phyloP scores from a whole-genome alignment of 1,140 invertebrate species.

The Drosophila baimaii region DNA sequence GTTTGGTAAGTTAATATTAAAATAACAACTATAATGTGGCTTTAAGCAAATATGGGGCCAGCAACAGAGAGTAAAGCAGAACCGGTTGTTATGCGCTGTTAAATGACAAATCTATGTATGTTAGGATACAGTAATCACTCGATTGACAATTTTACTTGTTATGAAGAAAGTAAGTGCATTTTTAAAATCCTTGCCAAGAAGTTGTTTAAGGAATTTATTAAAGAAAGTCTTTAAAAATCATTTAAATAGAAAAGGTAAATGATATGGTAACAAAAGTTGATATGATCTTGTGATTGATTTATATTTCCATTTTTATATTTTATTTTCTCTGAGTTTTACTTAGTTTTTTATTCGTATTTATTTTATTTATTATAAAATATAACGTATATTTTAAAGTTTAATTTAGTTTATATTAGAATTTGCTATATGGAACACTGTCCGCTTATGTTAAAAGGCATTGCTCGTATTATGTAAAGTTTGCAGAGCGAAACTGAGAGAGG shows the following conservation, averaged over 20 bases:
- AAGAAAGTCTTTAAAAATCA: neutral
- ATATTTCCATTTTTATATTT: neutral
- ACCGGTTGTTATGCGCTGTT: neutral
- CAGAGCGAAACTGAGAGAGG: conserved; percentile 17
- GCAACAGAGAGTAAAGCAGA: neutral
- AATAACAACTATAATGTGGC: neutral
- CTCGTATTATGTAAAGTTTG: conserved; percentile 4
- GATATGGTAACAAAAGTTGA: neutral
- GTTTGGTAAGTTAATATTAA: neutral
- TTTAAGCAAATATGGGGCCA: neutral
- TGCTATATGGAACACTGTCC: neutral
- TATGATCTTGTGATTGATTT: neutral
- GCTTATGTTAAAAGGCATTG: neutral
- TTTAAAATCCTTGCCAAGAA: too few relatives aligned
- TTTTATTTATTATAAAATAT: neutral
- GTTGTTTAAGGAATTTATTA: too few relatives aligned
- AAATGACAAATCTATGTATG: neutral
- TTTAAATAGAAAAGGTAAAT: neutral
- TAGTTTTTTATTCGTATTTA: too few relatives aligned
- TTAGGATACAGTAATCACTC: conserved; percentile 1
- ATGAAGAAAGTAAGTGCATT: neutral
- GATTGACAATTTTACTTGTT: neutral
- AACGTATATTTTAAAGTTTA: neutral
- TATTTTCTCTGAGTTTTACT: neutral
- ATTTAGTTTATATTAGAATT: neutral